phyloP scores from a whole-genome alignment of 2,797 vertebrate species.

The Cossypha niveicapilla region DNA sequence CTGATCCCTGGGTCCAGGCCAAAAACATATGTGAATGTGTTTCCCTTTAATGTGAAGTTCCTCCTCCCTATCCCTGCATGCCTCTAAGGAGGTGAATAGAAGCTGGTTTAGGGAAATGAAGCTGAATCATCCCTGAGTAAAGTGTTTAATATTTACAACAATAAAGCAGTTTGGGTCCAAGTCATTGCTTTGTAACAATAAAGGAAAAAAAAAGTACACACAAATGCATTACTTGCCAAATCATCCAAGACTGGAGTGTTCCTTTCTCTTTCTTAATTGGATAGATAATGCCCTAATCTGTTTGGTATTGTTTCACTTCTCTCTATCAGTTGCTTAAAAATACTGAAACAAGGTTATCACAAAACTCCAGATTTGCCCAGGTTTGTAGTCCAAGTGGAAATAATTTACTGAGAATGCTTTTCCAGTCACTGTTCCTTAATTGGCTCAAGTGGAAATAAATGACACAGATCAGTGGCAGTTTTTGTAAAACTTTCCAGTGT shows the following conservation, averaged over 20 bases:
- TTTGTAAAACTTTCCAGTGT: slow-evolving; percentile 2
- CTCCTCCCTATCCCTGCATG: background rate
- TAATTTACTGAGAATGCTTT: background rate
- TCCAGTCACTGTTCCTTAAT: slow-evolving; percentile 19
- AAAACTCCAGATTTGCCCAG: slow-evolving; percentile 16
- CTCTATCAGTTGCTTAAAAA: slow-evolving; percentile 10
- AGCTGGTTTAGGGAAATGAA: background rate
- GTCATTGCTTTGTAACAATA: background rate
- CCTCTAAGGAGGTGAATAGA: background rate
- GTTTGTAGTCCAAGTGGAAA: slow-evolving; percentile 10
- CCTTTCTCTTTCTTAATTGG: slow-evolving; percentile 13
- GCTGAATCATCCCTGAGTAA: background rate
- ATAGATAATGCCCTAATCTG: slow-evolving; percentile 30
- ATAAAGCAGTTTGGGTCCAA: background rate
- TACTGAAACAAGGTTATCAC: slow-evolving; percentile 12
- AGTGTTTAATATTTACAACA: background rate
- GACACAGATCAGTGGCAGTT: background rate
- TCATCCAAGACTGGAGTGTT: background rate
- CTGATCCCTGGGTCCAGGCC: background rate
- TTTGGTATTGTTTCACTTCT: slow-evolving; percentile 2
- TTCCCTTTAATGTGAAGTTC: background rate
- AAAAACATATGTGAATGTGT: background rate
- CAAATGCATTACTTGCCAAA: background rate
- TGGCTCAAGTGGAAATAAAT: slow-evolving; percentile 47
- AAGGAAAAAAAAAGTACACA: background rate